These are phyloP conservation scores for Stomatorhinus walkeri DNA, from an alignment of 2,797 vertebrate species.

Conservation along the genomic window DNA sequence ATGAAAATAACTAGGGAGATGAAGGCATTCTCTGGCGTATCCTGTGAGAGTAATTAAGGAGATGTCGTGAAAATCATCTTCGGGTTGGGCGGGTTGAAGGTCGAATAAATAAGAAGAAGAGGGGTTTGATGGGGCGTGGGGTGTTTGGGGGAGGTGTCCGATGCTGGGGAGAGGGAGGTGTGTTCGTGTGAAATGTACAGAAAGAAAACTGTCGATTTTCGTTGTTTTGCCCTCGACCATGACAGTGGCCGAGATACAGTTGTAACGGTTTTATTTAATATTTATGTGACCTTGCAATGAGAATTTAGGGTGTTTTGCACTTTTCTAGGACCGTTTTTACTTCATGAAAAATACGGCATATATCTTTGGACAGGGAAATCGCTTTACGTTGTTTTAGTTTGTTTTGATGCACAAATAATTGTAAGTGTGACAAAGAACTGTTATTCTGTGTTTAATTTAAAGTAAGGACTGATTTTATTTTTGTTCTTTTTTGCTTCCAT, in stretches of 20 bases:
- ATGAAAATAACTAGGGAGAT: conserved; percentile 23
- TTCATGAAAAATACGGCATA: conserved; percentile 58
- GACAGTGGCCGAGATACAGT: conserved; percentile 66
- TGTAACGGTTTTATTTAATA: conserved; percentile 77
- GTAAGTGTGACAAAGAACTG: conserved; percentile 69
- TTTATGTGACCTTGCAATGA: conserved; percentile 79
- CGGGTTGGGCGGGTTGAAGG: conserved; percentile 18
- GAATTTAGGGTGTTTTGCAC: conserved; percentile 74
- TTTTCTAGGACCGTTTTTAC: conserved; percentile 75
- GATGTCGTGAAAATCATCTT: conserved; percentile 30
- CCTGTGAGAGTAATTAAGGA: conserved; percentile 45
- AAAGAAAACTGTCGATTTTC: conserved; percentile 56
- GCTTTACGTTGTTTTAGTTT: conserved; percentile 72
- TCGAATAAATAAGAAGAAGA: conserved; percentile 39
- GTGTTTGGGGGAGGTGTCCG: neutral
- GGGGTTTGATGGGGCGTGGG: conserved; percentile 34
- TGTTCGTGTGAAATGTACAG: conserved; percentile 65
- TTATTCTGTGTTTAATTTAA: conserved; percentile 76
- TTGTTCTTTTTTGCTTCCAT: conserved; percentile 55
- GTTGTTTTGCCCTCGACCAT: conserved; percentile 58
- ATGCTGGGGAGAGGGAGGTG: conserved; percentile 42
- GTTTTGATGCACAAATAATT: conserved; percentile 75
- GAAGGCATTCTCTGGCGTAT: conserved; percentile 49
- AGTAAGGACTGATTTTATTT: conserved; percentile 48
- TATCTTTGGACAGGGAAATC: conserved; percentile 73